Percentiles rank a stretch among this genome's conserved stretches.
These are phyloP conservation scores for Melanotaenia trifasciata DNA, from an alignment of 2,797 vertebrate genomes.

Conservation along the genomic window DNA sequence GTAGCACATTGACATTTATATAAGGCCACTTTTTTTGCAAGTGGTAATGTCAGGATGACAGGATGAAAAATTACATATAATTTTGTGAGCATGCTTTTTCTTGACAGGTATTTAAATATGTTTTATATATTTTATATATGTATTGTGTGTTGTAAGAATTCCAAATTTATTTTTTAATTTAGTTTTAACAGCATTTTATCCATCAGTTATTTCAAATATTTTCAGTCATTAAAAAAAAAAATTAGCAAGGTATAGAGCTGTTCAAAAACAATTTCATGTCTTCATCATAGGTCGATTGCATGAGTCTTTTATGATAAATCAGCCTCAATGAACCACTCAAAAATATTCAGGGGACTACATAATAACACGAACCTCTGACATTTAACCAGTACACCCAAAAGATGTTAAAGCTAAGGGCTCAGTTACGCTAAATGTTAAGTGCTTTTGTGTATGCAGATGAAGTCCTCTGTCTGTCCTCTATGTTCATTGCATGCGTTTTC, in stretches of 20 bases:
- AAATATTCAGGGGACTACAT: background rate
- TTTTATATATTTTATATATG: too few relatives aligned
- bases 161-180: too few relatives aligned
- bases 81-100: background rate
- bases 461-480: background rate
- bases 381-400: background rate
- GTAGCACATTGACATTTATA: too few relatives aligned
- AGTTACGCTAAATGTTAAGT: background rate
- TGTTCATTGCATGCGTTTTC: background rate
- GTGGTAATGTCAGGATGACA: background rate
- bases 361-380: slow-evolving; percentile 1
- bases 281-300: background rate
- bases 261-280: background rate
- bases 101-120: background rate
- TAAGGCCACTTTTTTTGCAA: background rate
- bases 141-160: background rate
- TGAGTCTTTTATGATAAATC: background rate
- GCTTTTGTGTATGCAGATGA: background rate
- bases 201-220: too few relatives aligned
- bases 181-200: too few relatives aligned
- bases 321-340: background rate
- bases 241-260: background rate
- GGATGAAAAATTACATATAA: background rate
- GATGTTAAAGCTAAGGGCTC: background rate
- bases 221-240: background rate